Conservation (phyloP, 2,888 invertebrate genomes). For the Andrena minutula region DNA sequence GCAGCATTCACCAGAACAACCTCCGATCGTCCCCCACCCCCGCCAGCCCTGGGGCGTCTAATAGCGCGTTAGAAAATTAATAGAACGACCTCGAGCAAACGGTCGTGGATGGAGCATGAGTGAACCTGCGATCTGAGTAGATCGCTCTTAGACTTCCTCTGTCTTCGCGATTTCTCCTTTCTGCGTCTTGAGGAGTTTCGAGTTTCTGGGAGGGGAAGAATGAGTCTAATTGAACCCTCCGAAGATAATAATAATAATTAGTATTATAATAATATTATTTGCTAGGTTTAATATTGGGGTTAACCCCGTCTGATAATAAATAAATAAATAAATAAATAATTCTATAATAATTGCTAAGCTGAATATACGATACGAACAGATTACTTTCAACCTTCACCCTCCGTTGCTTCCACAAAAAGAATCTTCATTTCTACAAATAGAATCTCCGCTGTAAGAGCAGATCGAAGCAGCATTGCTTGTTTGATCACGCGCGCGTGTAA, state of each 20-base stretch:
- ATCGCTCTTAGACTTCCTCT: background rate
- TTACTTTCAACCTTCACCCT: too few relatives aligned
- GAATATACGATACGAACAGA: too few relatives aligned
- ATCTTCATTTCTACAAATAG: background rate
- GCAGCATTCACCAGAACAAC: slow-evolving; percentile 48
- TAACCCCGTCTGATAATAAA: too few relatives aligned
- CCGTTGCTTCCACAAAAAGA: background rate
- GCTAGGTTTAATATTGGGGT: too few relatives aligned
- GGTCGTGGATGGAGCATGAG: background rate
- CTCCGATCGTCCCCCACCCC: slow-evolving; percentile 44
- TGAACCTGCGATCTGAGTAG: background rate
- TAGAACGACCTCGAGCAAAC: slow-evolving; percentile 58
- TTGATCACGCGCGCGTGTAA: slow-evolving; percentile 1
- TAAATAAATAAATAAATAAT: too few relatives aligned
- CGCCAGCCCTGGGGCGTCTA: slow-evolving; percentile 42
- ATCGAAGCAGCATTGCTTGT: background rate
- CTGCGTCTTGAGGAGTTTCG: background rate
- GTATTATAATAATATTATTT: too few relatives aligned
- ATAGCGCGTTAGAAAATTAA: slow-evolving; percentile 74
- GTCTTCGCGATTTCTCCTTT: background rate
- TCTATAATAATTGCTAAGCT: too few relatives aligned
- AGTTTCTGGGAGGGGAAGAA: too few relatives aligned
- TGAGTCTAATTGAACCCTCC: too few relatives aligned
- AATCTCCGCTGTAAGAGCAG: background rate
- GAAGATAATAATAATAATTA: too few relatives aligned